Base-by-base conservation (phyloP, 2,797 vertebrate genomes). In the Glossophaga mutica region DNA sequence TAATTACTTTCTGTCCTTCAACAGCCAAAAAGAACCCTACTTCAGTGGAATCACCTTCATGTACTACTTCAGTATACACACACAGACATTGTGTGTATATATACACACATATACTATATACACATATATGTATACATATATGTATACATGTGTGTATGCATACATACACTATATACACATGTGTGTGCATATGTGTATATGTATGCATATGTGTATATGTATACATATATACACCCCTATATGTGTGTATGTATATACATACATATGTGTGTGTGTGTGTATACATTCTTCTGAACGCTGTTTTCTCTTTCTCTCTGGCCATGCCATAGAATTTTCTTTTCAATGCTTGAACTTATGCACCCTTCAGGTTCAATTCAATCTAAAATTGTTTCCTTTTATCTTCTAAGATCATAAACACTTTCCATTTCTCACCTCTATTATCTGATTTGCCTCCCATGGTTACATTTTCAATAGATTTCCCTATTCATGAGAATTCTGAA, bases 401-500 rank as follows among this genome's bases (percentile, higher is more conserved):
- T 83, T 70, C 68, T 52, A 78, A 85, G 68, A 65, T 82, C 83
- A 87, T 48, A 81, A 91, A 50, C 18, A 16, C 32, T 42, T 21
- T 37, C 82, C 52, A 16, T 71, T 82, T 90, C 32, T 92, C 26
- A 34, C 77, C 44, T 77, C 70, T 79, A 5, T 81, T 79, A 83
- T 87, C 78, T 92, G 85, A 94, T 78, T 87, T 81, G 57, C 50
- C 50, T 92, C 46, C 50, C 42, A n/a, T 9, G 5, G 70, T n/a
- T 73, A 86, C 71, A 57, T 46, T 93, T 94, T 91, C 44, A 68
- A 32, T n/a, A 67, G 15, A 77, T 94, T 44, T 73, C 14, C 21
- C n/a, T 84, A 57, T 59, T 83, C 37, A 34, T 29, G 21, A 96
- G 37, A 84, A 89, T 77, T 94, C 57, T 76, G 21, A 94, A 87